Percentiles rank a stretch among this genome's conserved stretches.
Conservation (phyloP, 2,113 vertebrate species). For the Caranx ignobilis region DNA sequence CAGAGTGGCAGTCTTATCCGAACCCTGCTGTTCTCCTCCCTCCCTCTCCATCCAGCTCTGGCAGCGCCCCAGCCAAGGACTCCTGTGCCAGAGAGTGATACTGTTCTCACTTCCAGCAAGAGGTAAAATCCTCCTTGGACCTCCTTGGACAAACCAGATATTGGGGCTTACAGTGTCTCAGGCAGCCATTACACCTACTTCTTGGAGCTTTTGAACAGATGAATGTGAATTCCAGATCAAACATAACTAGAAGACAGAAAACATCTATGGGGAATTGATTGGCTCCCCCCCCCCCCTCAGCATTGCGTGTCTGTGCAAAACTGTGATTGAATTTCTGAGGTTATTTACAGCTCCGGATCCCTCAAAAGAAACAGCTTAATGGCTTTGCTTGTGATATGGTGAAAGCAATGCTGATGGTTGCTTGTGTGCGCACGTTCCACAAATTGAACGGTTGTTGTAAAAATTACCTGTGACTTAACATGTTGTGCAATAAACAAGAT, state of each 20-base stretch:
- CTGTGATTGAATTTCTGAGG: slow-evolving; percentile 27
- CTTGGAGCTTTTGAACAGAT: slow-evolving; percentile 41
- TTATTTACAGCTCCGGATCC: slow-evolving; percentile 26
- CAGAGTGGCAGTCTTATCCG: slow-evolving; percentile 1
- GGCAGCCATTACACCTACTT: slow-evolving; percentile 48
- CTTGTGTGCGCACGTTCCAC: slow-evolving; percentile 28
- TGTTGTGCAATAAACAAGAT: slow-evolving; percentile 47
- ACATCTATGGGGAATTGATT: slow-evolving; percentile 45
- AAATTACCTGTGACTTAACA: slow-evolving; percentile 45
- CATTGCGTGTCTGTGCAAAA: background rate
- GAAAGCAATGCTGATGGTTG: background rate
- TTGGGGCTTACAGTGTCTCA: slow-evolving; percentile 44
- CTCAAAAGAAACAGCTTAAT: slow-evolving; percentile 31
- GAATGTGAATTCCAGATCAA: slow-evolving; percentile 61
- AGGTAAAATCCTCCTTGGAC: slow-evolving; percentile 49
- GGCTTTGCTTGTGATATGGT: slow-evolving; percentile 1
- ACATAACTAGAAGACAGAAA: slow-evolving; percentile 44
- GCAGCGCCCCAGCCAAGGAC: slow-evolving; percentile 10
- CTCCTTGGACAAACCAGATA: slow-evolving; percentile 47
- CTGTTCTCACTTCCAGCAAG: slow-evolving; percentile 45
- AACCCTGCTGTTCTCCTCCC: background rate
- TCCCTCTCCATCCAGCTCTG: slow-evolving; percentile 24
- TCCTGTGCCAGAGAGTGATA: slow-evolving; percentile 29
- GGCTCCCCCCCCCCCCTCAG: background rate
- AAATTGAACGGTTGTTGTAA: slow-evolving; percentile 28